Evolutionary conservation across 2,113 vertebrate species (phyloP), one percentile per base, ranked within the genome.

Genomic region (Egretta garzetta): DNA sequence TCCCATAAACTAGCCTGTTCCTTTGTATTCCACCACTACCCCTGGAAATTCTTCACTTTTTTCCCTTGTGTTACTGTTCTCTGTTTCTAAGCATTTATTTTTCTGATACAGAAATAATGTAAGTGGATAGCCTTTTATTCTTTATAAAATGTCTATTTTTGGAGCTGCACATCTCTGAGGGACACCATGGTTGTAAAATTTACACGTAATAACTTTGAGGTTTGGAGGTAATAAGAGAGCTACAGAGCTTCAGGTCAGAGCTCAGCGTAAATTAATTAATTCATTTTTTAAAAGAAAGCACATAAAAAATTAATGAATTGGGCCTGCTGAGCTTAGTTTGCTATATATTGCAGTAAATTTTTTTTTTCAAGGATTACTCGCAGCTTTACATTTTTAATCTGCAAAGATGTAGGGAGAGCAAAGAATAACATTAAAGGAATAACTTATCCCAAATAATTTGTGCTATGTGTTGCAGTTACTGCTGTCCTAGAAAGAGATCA

Each of bases 231-330:
- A n/a, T 88, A 91, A 95, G 59, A 95, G 35, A 92, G 30, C 39
- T 75, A 63, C 79, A 79, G 64, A 94, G 16, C 71, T 98, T 94
- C 72, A 90, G 93, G 96, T 96, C 90, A 95, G 80, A 96, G 75
- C 81, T 95, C 91, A 93, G 58, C 95, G 58, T 93, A 97, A 95
- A 95, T 97, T 97, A 53, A 97, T 97, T 96, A 96, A 97, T 96
- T 97, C 74, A 0, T 70, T 88, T 93, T 89, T 91, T 82, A 67
- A 90, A 90, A 94, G 88, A 90, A 93, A 95, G 10, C 47, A 63
- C 81, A 90, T 96, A 81, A 95, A 98, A 96, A 94, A 87, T 67
- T 90, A 97, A 97, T 92, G 64, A 90, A 33, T 37, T 83, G 9
- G 10, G 73, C 60, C 75, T 81, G 72, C 80, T 86, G 81, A 93